Base-by-base conservation (phyloP, 2,888 invertebrate species). In the Pseudococcus longispinus region DNA sequence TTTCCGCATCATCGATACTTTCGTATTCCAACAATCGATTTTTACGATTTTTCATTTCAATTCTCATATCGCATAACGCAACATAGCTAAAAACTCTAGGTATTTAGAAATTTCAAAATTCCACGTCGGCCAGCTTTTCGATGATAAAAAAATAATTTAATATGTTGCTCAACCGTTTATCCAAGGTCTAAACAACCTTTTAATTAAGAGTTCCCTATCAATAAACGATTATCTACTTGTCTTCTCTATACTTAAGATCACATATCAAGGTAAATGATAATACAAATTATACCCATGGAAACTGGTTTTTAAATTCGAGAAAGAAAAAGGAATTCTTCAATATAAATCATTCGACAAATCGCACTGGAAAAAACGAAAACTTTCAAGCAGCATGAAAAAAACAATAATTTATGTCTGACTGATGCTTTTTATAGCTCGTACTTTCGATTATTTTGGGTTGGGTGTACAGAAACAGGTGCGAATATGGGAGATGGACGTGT, bases 201-300 rank as follows among this genome's bases (percentile, higher is more conserved):
- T 80, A 80, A 80, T 80, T 80, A 80, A 42, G 42, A 80, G 42
- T 80, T 74, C 11, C 77, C 20, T 42, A 80, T 80, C 77, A 13
- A 42, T 42, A 80, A 80, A 80, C 77, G 42, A 80, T 80, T 80
- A 42, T n/a, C 20, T 20, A 42, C 32, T 32, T 32, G 42, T 32
- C 32, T 77, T 77, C 13, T 29, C 23, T 37, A 37, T 77, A 77
- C 13, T n/a, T 32, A 80, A 80, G 20, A 37, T 77, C 37, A 37
- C 70, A 37, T n/a, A 80, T 42, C 77, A 80, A 80, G 77, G 77
- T 80, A 42, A 80, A 37, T 74, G 32, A 74, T n/a, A 6, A 74
- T 74, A 74, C 74, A 37, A 74, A 80, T 80, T 37, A 37, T 42
- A 32, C 42, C 29, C 37, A 60, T 42, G 5, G 77, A 42, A 80